Conservation (phyloP, 2,113 vertebrate genomes). For the Typhlomys cinereus region DNA sequence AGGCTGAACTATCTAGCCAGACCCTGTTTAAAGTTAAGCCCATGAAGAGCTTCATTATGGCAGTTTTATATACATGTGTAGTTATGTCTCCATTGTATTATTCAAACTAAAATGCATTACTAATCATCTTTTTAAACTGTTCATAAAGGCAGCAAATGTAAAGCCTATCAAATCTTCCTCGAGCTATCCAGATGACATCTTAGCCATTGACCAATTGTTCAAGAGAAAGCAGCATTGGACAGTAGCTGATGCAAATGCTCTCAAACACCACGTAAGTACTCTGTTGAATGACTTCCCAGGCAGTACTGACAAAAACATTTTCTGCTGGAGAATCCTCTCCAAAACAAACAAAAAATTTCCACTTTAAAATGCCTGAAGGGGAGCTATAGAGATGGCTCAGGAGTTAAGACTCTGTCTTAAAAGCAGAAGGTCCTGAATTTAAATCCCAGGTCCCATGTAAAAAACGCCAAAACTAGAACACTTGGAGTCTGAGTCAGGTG, state of each 20-base stretch:
- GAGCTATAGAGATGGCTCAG: not conserved
- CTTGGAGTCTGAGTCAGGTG: not conserved
- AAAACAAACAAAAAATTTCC: not conserved
- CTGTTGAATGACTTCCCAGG: not conserved
- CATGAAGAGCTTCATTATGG: not conserved
- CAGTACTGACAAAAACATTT: not conserved
- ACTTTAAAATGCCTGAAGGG: constrained; percentile 33
- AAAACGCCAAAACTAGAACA: not conserved
- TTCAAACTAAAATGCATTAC: constrained; percentile 35
- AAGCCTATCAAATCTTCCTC: constrained; percentile 51
- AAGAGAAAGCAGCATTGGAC: constrained; percentile 72
- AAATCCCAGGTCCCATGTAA: too few relatives aligned
- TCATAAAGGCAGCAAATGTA: constrained; percentile 61
- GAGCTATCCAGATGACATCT: constrained; percentile 63
- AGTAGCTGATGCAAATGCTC: constrained; percentile 25
- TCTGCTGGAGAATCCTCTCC: not conserved
- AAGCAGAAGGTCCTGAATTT: too few relatives aligned
- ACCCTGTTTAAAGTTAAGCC: not conserved
- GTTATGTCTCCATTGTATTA: not conserved
- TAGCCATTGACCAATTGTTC: constrained; percentile 63
- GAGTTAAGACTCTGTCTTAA: too few relatives aligned
- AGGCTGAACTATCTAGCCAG: too few relatives aligned
- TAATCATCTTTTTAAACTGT: constrained; percentile 45
- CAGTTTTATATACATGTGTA: not conserved
- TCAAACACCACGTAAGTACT: constrained; percentile 69